phyloP scores from a whole-genome alignment of 2,113 vertebrate species.

The Antigone vipio region DNA sequence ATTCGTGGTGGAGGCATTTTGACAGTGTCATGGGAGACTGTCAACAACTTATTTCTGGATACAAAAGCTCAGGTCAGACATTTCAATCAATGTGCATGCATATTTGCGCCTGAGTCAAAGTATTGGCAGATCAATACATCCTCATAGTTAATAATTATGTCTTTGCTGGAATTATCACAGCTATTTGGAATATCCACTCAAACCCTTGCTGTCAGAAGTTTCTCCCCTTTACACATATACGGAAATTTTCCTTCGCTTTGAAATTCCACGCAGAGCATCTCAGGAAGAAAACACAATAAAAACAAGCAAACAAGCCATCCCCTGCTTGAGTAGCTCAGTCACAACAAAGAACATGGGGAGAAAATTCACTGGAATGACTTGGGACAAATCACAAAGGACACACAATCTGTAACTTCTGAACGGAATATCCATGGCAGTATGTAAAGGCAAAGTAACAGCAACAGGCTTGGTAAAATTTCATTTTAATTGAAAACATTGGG shows the following conservation, averaged over 20 bases:
- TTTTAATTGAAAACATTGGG: not conserved
- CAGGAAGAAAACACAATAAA: not conserved
- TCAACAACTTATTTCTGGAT: constrained; percentile 4
- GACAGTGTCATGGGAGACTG: not conserved
- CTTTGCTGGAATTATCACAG: not conserved
- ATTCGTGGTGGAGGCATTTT: not conserved
- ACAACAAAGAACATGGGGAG: not conserved
- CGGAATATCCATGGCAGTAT: not conserved
- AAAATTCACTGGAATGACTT: not conserved
- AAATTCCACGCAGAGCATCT: not conserved
- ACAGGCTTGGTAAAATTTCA: not conserved
- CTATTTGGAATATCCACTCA: not conserved
- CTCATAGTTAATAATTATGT: not conserved
- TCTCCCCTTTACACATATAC: not conserved
- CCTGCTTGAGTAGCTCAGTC: not conserved
- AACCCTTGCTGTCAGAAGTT: not conserved
- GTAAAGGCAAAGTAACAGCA: not conserved
- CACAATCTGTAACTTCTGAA: not conserved
- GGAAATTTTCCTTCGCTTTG: not conserved
- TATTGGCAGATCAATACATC: not conserved
- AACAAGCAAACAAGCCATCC: not conserved
- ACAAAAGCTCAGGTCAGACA: not conserved
- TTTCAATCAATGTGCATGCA: not conserved
- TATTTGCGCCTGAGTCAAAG: not conserved
- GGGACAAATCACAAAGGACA: not conserved